A percentile compares a stretch with the other conserved stretches of the same genome.
Evolutionary conservation across 1,140 invertebrate genomes (phyloP).

Genomic region (Trachelipus rathkii): DNA sequence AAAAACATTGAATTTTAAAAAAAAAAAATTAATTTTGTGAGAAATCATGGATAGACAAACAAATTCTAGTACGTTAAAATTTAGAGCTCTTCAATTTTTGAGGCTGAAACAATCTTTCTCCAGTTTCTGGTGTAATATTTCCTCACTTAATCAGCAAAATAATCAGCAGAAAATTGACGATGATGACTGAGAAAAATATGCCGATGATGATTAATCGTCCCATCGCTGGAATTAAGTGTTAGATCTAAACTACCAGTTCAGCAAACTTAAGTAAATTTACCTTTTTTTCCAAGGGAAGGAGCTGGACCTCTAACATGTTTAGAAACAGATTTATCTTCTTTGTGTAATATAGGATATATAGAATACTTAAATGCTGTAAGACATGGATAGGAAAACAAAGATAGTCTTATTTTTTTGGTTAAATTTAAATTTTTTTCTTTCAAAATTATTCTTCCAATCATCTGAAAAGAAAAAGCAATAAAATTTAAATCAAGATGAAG

Average conservation of each 20-base stretch:
- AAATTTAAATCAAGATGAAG: no score
- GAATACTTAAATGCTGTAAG: not conserved
- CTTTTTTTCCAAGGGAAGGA: not conserved
- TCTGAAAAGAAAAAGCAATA: not conserved
- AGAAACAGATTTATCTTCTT: constrained; percentile 5
- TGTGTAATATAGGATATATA: not conserved
- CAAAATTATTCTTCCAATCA: not conserved
- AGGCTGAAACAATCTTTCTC: not conserved
- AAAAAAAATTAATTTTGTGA: not conserved
- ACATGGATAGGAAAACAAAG: not conserved
- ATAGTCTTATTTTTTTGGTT: not conserved
- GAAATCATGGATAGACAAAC: not conserved
- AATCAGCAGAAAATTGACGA: no score
- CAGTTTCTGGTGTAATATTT: no score
- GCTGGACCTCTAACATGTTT: not conserved
- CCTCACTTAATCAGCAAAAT: no score
- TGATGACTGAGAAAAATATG: no score
- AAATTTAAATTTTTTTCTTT: not conserved
- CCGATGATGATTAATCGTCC: not conserved
- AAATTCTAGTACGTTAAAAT: not conserved
- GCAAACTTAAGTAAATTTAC: not conserved
- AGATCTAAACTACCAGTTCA: no score
- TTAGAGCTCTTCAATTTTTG: not conserved
- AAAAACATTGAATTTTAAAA: no score
- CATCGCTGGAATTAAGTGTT: no score